Conservation (phyloP, 2,888 invertebrate species). For the Cataglyphis albicans region DNA sequence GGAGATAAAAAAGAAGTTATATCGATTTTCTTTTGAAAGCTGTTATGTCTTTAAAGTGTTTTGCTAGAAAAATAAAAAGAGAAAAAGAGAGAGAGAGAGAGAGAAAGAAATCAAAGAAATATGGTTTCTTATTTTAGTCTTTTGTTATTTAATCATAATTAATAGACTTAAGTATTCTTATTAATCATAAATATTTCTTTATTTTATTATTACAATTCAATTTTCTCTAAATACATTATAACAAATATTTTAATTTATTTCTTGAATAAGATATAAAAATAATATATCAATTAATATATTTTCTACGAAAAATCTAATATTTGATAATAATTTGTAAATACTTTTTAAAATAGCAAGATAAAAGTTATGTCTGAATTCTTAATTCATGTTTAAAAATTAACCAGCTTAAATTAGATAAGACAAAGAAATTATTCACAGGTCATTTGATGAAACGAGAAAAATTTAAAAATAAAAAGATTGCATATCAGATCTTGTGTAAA, state of each 20-base stretch:
- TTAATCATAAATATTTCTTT: conserved; percentile 29
- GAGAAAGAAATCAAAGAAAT: conserved; percentile 18
- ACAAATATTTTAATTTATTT: neutral
- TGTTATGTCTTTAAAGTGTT: conserved; percentile 51
- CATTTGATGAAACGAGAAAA: neutral
- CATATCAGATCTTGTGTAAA: neutral
- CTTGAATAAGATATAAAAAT: neutral
- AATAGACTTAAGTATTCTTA: conserved; percentile 23
- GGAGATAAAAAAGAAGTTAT: conserved; percentile 53
- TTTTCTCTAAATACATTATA: neutral
- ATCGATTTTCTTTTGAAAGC: conserved; percentile 55
- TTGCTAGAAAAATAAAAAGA: neutral
- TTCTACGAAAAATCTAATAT: neutral
- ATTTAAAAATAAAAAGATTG: neutral
- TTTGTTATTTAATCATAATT: conserved; percentile 28
- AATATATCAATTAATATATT: neutral
- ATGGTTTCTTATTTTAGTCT: conserved; percentile 40
- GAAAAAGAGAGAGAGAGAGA: no score
- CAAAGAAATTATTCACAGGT: neutral
- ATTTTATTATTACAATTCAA: neutral
- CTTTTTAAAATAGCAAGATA: neutral
- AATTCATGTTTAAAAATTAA: neutral
- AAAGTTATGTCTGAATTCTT: neutral
- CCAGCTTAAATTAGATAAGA: neutral
- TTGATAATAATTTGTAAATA: neutral